Conservation (phyloP, 2,888 invertebrate genomes). For the Achlya flavicornis region DNA sequence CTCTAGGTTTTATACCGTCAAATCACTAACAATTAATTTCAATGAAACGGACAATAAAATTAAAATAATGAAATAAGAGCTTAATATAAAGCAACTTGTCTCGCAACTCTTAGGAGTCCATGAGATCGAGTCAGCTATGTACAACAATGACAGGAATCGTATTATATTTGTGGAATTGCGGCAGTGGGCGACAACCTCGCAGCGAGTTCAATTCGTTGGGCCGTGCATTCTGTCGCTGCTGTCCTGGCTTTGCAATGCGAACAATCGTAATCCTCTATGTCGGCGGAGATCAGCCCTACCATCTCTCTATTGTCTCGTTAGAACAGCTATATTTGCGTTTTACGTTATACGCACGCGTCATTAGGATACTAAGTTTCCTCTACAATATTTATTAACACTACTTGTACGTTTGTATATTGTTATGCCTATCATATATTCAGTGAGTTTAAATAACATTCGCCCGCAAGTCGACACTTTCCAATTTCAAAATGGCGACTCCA, state of each 20-base stretch:
- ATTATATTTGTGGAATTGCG: conserved; percentile 39
- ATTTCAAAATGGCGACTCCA: conserved; percentile 16
- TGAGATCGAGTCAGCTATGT: background rate
- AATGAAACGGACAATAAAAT: too few relatives aligned
- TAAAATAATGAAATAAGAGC: too few relatives aligned
- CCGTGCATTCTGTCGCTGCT: conserved; percentile 17
- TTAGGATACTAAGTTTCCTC: too few relatives aligned
- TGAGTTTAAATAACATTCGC: too few relatives aligned
- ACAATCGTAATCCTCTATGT: conserved; percentile 30
- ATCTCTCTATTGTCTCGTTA: background rate
- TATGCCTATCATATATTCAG: too few relatives aligned
- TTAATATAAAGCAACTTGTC: background rate
- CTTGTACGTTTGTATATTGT: too few relatives aligned
- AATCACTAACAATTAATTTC: too few relatives aligned
- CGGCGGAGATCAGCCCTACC: background rate
- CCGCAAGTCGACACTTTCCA: background rate
- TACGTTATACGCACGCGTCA: background rate
- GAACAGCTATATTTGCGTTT: background rate
- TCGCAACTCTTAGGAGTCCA: background rate
- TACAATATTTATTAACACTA: too few relatives aligned
- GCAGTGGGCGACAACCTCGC: conserved; percentile 21
- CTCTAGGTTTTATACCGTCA: background rate
- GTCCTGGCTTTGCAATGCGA: conserved; percentile 32
- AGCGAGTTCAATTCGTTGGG: conserved; percentile 14
- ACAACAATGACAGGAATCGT: conserved; percentile 33